Percentiles rank a stretch among this genome's conserved stretches.
These are phyloP conservation scores for Ooceraea biroi DNA, from an alignment of 1,140 invertebrate species.

Conservation along the genomic window DNA sequence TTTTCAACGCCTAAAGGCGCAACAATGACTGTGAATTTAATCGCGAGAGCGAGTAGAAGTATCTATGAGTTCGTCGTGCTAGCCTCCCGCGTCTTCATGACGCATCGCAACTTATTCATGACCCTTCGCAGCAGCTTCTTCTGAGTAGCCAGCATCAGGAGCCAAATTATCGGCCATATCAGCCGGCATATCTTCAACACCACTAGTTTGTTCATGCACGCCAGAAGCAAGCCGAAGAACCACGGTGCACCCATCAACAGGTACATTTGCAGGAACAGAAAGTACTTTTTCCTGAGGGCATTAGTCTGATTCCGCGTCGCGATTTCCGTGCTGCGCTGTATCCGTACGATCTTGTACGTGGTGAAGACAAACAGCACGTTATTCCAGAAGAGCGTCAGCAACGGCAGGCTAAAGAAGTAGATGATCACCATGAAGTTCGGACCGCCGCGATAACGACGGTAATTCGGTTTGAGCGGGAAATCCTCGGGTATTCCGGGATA, in stretches of 20 bases:
- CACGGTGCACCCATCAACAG: constrained; percentile 81
- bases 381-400: constrained; percentile 75
- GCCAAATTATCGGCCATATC: constrained; percentile 78
- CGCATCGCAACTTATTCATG: neutral
- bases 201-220: constrained; percentile 76
- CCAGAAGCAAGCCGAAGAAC: constrained; percentile 79
- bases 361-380: constrained; percentile 78
- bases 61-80: neutral
- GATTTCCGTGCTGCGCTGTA: constrained; percentile 76
- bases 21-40: neutral
- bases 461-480: constrained; percentile 76
- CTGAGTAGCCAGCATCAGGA: constrained; percentile 70
- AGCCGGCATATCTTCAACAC: constrained; percentile 77
- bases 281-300: constrained; percentile 75
- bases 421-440: constrained; percentile 74
- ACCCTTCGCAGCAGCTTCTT: constrained; percentile 38
- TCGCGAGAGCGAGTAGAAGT: neutral
- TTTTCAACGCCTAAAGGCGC: neutral
- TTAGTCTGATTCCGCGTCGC: constrained; percentile 72
- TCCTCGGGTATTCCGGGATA: constrained; percentile 71
- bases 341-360: constrained; percentile 76
- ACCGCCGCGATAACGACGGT: constrained; percentile 69
- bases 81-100: constrained; percentile 2
- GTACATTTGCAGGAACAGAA: constrained; percentile 79
- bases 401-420: constrained; percentile 78